Percentiles rank a stretch among this genome's conserved stretches.
Conservation (phyloP, 1,140 invertebrate genomes). For the Venustaconcha ellipsiformis region DNA sequence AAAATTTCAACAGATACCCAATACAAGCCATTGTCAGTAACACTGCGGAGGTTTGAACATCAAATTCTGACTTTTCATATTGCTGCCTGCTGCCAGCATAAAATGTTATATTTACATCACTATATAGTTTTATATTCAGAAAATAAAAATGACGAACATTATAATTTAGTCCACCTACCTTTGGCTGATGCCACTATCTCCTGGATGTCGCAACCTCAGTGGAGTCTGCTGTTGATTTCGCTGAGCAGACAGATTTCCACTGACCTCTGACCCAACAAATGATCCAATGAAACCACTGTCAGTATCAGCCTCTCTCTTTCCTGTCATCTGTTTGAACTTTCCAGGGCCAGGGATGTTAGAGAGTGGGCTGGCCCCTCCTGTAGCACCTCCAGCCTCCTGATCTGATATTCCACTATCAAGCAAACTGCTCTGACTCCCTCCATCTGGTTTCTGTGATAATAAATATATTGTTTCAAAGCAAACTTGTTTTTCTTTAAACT, state of each 20-base stretch:
- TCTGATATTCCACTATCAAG: constrained; percentile 60
- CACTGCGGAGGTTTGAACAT: no score
- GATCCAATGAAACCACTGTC: constrained; percentile 64
- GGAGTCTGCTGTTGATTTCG: constrained; percentile 44
- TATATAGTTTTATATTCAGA: no score
- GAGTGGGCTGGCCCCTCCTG: constrained; percentile 26
- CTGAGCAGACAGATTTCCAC: constrained; percentile 30
- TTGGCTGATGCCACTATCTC: constrained; percentile 17
- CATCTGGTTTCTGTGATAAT: constrained; percentile 40
- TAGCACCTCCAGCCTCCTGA: constrained; percentile 41
- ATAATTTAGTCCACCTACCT: background rate
- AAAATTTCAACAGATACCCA: no score
- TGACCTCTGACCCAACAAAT: constrained; percentile 58
- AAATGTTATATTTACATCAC: no score
- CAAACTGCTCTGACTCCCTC: constrained; percentile 50
- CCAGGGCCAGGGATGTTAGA: constrained; percentile 47
- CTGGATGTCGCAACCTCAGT: constrained; percentile 37
- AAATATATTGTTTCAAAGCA: background rate
- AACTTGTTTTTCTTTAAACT: no score
- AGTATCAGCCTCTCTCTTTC: constrained; percentile 52
- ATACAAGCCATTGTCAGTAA: no score
- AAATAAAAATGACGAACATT: background rate
- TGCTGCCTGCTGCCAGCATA: no score
- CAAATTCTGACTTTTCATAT: no score
- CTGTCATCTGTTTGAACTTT: constrained; percentile 61